Base-by-base conservation (phyloP, 2,797 vertebrate species). In the Danio tinwini region DNA sequence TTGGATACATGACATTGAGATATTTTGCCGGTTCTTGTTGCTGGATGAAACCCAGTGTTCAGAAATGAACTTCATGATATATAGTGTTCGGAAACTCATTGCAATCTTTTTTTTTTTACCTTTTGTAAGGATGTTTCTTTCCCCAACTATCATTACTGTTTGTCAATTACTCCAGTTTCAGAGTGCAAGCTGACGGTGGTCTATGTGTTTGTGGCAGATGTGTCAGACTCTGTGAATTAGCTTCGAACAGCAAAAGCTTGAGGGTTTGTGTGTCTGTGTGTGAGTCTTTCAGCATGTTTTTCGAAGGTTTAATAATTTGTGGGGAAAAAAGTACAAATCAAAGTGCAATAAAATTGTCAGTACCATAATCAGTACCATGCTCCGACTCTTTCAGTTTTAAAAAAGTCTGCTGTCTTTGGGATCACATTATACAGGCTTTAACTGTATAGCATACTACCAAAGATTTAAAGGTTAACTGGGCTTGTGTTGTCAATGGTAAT, bases 21-120 rank as follows among this genome's bases (percentile, higher is more conserved):
- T 47, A 56, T 76, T 67, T 68, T 75, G 63, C 64, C 42, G 42
- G 21, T 76, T 58, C 52, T 29, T 49, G 8, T 9, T 58, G 63
- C 14, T 67, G 63, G n/a, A 75, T 63, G n/a, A 50, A 70, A 39
- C 50, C 10, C 21, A 52, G 44, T 74, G 29, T 50, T 49, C 16
- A 37, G 40, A 42, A 63, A 53, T 63, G 0, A 14, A 65, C 49
- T 76, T 76, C 55, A 2, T 12, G 29, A 29, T 29, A n/a, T n/a
- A n/a, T n/a, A 29, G 29, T 29, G 29, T 3, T 29, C 29, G 1
- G 29, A 29, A 29, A 1, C 29, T 29, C 3, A 29, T 3, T 1
- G 7, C 4, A 16, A 49, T 9, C 0, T 14, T 17, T 0, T 2
- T 0, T 2, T 6, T 17, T 7, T 0, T 10, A 29, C 21, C 3